Evolutionary conservation across 2,888 invertebrate genomes (phyloP).

Genomic region (Ormyrus nitidulus): DNA sequence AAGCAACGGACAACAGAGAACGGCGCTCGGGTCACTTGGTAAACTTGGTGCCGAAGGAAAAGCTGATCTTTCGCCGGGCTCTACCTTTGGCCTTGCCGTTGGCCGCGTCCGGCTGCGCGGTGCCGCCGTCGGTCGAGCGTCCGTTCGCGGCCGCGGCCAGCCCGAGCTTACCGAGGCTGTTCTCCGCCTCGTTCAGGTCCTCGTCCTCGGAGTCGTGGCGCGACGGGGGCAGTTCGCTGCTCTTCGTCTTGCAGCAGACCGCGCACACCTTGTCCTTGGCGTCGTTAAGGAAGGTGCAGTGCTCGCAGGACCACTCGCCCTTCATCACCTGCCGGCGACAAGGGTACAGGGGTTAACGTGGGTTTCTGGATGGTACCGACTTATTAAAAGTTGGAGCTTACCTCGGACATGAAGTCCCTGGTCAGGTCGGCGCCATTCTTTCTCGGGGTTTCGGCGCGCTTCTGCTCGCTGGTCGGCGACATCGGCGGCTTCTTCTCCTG

Average conservation of each 20-base stretch:
- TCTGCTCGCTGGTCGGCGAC: constrained; percentile 37
- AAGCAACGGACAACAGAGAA: background rate
- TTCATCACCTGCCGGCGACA: constrained; percentile 29
- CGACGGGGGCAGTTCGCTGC: constrained; percentile 67
- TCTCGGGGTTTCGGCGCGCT: constrained; percentile 11
- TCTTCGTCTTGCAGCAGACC: constrained; percentile 89
- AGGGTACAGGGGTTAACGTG: no score
- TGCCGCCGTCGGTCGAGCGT: no score
- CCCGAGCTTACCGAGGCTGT: constrained; percentile 61
- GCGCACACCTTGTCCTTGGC: constrained; percentile 87
- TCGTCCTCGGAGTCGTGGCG: constrained; percentile 55
- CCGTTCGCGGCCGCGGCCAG: constrained; percentile 58
- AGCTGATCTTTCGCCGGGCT: constrained; percentile 84
- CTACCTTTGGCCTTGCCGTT: constrained; percentile 80
- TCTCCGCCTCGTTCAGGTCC: constrained; percentile 58
- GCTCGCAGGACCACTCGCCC: constrained; percentile 88
- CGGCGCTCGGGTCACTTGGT: constrained; percentile 67
- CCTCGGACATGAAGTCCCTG: constrained; percentile 46
- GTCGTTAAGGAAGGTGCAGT: constrained; percentile 92
- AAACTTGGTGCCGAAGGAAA: constrained; percentile 84
- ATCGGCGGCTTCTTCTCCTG: constrained; percentile 51
- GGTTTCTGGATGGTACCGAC: no score
- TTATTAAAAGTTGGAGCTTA: background rate
- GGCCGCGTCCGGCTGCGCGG: no score
- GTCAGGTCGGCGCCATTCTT: constrained; percentile 22